Percentiles rank a stretch among this genome's conserved stretches.
Conservation (phyloP, 2,113 vertebrate genomes). For the Eleginops maclovinus region DNA sequence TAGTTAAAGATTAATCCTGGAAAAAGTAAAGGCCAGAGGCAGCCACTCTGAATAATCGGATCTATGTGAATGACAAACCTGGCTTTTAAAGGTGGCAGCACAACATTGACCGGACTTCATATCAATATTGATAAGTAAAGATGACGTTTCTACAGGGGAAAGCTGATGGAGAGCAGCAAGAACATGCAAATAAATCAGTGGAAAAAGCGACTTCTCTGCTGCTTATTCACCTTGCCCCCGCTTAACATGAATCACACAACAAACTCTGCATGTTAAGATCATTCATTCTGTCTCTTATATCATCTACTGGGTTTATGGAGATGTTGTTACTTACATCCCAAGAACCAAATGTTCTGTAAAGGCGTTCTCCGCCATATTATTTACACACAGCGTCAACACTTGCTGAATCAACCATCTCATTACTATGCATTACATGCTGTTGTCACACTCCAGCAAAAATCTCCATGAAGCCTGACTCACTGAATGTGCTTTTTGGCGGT, state of each 20-base stretch:
- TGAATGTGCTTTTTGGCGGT: conserved; percentile 8
- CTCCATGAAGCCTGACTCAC: not conserved
- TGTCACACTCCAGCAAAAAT: conserved; percentile 18
- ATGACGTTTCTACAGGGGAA: not conserved
- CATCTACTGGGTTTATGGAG: conserved; percentile 49
- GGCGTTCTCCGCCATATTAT: conserved; percentile 45
- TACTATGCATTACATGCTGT: conserved; percentile 31
- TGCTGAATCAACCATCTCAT: conserved; percentile 50
- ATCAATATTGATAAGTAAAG: conserved; percentile 8
- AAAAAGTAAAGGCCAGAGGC: conserved; percentile 37
- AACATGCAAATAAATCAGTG: not conserved
- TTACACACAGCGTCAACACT: conserved; percentile 37
- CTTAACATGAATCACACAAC: conserved; percentile 6
- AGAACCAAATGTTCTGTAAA: conserved; percentile 42
- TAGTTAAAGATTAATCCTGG: conserved; percentile 54
- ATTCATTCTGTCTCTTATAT: conserved; percentile 14
- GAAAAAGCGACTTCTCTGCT: not conserved
- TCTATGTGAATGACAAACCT: conserved; percentile 50
- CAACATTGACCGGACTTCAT: conserved; percentile 12
- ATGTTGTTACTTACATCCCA: conserved; percentile 36
- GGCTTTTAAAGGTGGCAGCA: conserved; percentile 56
- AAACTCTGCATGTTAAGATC: not conserved
- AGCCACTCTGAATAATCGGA: conserved; percentile 45
- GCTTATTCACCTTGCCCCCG: not conserved
- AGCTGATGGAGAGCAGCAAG: not conserved